Conservation (phyloP, 2,113 vertebrate species). For the Eupsittula cactorum region DNA sequence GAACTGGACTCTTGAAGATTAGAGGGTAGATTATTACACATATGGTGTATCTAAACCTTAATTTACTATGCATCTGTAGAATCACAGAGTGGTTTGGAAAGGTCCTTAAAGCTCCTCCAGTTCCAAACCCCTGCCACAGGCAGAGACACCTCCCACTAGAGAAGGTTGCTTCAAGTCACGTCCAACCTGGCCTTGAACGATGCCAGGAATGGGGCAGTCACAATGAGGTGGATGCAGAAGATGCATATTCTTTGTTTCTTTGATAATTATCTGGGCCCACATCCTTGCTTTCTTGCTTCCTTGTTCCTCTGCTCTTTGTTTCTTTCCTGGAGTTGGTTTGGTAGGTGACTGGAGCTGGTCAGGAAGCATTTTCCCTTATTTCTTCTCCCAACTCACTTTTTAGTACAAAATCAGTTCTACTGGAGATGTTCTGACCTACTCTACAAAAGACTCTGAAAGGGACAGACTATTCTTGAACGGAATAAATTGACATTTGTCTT, state of each 20-base stretch:
- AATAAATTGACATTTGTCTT: not conserved
- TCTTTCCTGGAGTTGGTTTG: not conserved
- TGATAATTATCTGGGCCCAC: not conserved
- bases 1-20: not conserved
- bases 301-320: not conserved
- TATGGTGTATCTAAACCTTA: not conserved
- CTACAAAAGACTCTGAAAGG: not conserved
- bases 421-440: not conserved
- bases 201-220: not conserved
- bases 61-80: not conserved
- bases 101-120: not conserved
- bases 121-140: not conserved
- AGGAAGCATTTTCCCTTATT: not conserved
- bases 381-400: not conserved
- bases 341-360: not conserved
- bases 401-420: not conserved
- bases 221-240: not conserved
- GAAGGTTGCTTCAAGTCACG: not conserved
- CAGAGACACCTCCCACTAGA: not conserved
- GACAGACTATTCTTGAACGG: not conserved
- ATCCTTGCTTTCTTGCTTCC: not conserved
- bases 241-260: not conserved
- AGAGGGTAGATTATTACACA: not conserved
- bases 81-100: not conserved
- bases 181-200: not conserved